These are phyloP conservation scores for Spinus pinus DNA, from an alignment of 2,797 vertebrate species.

Conservation along the genomic window DNA sequence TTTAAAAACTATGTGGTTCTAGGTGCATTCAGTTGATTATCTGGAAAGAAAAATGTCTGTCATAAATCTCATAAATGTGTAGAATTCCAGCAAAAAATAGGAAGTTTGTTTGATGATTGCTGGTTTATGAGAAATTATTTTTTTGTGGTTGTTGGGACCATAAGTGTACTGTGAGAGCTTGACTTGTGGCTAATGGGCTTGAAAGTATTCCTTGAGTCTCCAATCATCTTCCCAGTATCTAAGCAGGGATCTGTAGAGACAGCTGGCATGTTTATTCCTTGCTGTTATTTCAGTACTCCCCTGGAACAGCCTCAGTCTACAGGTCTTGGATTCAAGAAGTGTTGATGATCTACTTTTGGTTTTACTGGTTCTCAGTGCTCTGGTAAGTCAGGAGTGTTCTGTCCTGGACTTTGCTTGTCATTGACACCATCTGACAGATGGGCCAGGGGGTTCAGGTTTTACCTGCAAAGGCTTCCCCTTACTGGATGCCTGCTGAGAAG, in stretches of 20 bases:
- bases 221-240: not conserved
- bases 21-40: not conserved
- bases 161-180: not conserved
- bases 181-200: not conserved
- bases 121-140: not conserved
- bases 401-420: not conserved
- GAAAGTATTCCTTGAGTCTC: not conserved
- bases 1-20: not conserved
- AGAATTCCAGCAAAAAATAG: not conserved
- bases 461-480: not conserved
- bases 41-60: not conserved
- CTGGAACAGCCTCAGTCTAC: not conserved
- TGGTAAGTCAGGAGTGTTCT: not conserved
- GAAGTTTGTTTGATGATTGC: not conserved
- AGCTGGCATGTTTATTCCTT: not conserved
- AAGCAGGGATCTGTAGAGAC: not conserved
- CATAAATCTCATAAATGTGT: not conserved
- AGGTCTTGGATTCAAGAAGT: not conserved
- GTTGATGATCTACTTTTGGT: not conserved
- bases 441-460: not conserved
- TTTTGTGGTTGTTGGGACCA: not conserved
- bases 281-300: not conserved
- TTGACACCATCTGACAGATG: rapidly evolving
- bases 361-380: not conserved
- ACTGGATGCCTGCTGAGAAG: not conserved